Evolutionary conservation across 2,113 vertebrate genomes (phyloP).

Genomic region (Sciurus niger): DNA sequence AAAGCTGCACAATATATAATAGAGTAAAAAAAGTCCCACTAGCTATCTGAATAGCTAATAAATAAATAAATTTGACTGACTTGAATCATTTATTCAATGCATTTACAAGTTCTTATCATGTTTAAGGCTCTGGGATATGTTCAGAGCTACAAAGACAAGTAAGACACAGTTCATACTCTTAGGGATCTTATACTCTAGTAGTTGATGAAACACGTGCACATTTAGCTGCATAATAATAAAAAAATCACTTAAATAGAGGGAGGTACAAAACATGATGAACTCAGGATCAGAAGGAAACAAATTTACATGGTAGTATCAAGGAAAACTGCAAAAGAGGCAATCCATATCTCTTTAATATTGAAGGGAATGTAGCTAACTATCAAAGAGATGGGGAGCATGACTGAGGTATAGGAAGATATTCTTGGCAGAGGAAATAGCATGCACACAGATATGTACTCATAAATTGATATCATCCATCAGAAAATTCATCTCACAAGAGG

Average conservation of each 20-base stretch:
- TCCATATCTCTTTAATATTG: conserved; percentile 29
- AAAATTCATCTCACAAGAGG: background rate
- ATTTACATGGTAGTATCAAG: background rate
- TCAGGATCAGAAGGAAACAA: conserved; percentile 25
- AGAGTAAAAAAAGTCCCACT: background rate
- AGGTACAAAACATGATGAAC: background rate
- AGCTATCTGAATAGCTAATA: conserved; percentile 26
- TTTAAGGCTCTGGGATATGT: conserved; percentile 28
- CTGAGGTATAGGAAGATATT: background rate
- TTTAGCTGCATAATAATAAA: background rate
- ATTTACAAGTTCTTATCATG: background rate
- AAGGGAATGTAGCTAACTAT: background rate
- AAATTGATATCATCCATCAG: background rate
- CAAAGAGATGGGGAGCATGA: background rate
- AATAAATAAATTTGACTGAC: conserved; percentile 11
- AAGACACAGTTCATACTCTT: background rate
- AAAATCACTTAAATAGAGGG: conserved; percentile 1
- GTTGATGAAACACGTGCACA: background rate
- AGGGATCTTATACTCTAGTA: background rate
- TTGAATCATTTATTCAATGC: conserved; percentile 4
- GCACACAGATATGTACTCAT: background rate
- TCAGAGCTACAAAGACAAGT: background rate
- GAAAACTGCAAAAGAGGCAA: background rate
- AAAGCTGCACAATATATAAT: background rate
- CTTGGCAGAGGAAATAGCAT: background rate